Percentiles rank a stretch among this genome's conserved stretches.
Evolutionary conservation across 2,113 vertebrate genomes (phyloP).

Genomic region (Chloropsis cyanopogon): DNA sequence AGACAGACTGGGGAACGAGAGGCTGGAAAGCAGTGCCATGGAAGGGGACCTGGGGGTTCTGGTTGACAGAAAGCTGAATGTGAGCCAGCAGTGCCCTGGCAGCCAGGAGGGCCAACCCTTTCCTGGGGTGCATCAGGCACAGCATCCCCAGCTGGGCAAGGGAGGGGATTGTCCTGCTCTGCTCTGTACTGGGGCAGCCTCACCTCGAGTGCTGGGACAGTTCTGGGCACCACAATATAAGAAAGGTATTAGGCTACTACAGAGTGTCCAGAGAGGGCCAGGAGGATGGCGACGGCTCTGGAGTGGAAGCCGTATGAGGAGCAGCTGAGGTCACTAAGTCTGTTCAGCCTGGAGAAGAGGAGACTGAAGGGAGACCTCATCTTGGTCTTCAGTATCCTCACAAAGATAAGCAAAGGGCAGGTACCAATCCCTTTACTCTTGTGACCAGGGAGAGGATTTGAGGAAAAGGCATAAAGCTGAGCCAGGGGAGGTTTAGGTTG

Average conservation of each 20-base stretch:
- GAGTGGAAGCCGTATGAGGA: not conserved
- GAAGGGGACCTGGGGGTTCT: not conserved
- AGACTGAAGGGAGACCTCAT: not conserved
- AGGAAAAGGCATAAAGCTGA: not conserved
- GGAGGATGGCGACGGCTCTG: not conserved
- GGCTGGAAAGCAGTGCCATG: not conserved
- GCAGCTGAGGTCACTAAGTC: not conserved
- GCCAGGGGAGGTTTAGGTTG: not conserved
- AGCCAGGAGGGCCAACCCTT: not conserved
- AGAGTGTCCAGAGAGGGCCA: not conserved
- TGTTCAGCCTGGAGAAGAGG: not conserved
- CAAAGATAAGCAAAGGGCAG: not conserved
- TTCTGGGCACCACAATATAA: not conserved
- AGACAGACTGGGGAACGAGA: not conserved
- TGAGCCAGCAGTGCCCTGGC: not conserved
- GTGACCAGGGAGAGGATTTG: not conserved
- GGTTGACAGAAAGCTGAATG: fast-evolving
- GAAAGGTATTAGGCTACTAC: not conserved
- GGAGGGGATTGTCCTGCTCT: not conserved
- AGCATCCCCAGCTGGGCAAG: fast-evolving
- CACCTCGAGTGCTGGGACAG: fast-evolving
- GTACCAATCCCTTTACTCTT: not conserved
- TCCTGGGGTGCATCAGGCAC: not conserved
- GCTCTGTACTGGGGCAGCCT: not conserved
- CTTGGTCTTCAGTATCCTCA: not conserved